A percentile compares a stretch with the other conserved stretches of the same genome.
Evolutionary conservation across 2,888 invertebrate species (phyloP).

Genomic region (Cremastinae sp.): DNA sequence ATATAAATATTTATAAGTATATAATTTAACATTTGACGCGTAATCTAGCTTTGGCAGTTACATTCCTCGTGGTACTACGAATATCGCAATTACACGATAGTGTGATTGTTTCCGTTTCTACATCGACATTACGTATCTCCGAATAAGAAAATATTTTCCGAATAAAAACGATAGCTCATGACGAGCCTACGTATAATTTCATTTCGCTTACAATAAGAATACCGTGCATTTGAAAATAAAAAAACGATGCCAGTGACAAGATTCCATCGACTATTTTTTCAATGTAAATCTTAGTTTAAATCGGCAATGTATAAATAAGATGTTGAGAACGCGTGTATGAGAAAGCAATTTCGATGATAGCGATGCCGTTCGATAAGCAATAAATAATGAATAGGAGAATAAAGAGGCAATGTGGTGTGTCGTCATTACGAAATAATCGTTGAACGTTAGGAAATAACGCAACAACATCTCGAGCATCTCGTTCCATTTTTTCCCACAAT

Average conservation of each 20-base stretch:
- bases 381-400: constrained; percentile 32
- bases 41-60: constrained; percentile 73
- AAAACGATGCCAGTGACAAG: constrained; percentile 31
- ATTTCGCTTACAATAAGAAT: constrained; percentile 50
- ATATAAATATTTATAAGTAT: constrained; percentile 32
- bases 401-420: neutral
- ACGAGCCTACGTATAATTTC: constrained; percentile 24
- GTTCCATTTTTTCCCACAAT: constrained; percentile 68
- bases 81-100: constrained; percentile 26
- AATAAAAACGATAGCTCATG: constrained; percentile 5
- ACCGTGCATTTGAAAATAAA: constrained; percentile 29
- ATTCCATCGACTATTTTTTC: constrained; percentile 40
- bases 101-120: constrained; percentile 8
- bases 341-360: neutral
- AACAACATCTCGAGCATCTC: constrained; percentile 75
- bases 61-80: constrained; percentile 28
- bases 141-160: constrained; percentile 25
- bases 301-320: constrained; percentile 14
- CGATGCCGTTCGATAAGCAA: constrained; percentile 8
- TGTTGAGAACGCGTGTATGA: neutral
- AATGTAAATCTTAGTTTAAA: constrained; percentile 1
- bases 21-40: constrained; percentile 44
- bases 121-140: constrained; percentile 11
- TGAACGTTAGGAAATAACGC: constrained; percentile 68
- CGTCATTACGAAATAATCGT: neutral